A percentile compares a stretch with the other conserved stretches of the same genome.
Conservation (phyloP, 1,140 invertebrate genomes). For the Paramacrobiotus metropolitanus region DNA sequence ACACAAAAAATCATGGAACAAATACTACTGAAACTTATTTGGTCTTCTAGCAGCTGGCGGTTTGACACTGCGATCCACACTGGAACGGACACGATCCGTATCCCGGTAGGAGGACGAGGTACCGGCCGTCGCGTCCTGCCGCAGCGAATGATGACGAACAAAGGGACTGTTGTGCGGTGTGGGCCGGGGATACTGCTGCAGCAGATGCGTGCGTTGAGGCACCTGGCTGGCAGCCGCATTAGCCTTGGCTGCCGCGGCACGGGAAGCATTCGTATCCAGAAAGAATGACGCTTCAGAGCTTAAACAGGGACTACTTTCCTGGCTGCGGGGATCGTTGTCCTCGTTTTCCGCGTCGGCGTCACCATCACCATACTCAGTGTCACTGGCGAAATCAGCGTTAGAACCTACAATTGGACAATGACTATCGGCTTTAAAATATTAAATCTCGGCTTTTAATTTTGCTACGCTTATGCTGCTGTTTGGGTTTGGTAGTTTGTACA, state of each 20-base stretch:
- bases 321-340: background rate
- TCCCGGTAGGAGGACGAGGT: too few relatives aligned
- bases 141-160: too few relatives aligned
- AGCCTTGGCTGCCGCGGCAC: background rate
- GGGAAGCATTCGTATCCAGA: background rate
- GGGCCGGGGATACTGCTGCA: background rate
- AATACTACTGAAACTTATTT: background rate
- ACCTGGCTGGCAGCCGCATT: background rate
- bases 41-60: too few relatives aligned
- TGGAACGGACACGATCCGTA: too few relatives aligned
- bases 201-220: background rate
- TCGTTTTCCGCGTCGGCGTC: slow-evolving; percentile 2
- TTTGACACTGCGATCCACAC: too few relatives aligned
- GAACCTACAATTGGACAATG: background rate
- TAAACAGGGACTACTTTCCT: background rate
- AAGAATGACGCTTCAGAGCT: background rate
- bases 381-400: background rate
- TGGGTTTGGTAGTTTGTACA: too few relatives aligned
- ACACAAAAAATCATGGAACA: background rate
- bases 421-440: too few relatives aligned
- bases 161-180: too few relatives aligned
- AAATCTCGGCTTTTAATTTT: too few relatives aligned
- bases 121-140: too few relatives aligned
- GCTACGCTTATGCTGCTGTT: too few relatives aligned
- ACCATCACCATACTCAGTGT: background rate